phyloP scores from a whole-genome alignment of 2,797 vertebrate genomes.

The Cephalopachus bancanus region DNA sequence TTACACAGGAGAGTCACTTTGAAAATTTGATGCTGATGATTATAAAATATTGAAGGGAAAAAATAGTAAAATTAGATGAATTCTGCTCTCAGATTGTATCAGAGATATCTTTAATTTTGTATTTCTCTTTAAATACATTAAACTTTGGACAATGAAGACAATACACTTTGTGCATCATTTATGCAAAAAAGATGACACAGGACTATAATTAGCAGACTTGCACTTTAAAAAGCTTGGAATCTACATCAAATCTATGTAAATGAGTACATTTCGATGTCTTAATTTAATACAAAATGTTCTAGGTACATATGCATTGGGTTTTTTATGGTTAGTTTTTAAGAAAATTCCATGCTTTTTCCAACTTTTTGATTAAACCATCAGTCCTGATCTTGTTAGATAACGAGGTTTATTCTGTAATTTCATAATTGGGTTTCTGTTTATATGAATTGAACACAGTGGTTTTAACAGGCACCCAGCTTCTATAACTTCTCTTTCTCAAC shows the following conservation, averaged over 20 bases:
- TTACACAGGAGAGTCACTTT: background rate
- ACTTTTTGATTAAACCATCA: slow-evolving; percentile 61
- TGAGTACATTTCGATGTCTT: slow-evolving; percentile 57
- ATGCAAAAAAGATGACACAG: background rate
- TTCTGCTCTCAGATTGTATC: background rate
- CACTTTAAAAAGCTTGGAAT: background rate
- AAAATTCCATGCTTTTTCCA: slow-evolving; percentile 54
- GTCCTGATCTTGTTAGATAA: slow-evolving; percentile 59
- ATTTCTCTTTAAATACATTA: slow-evolving; percentile 37
- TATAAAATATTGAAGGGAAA: background rate
- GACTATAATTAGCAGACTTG: background rate
- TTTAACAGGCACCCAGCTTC: background rate
- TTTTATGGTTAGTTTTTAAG: slow-evolving; percentile 60
- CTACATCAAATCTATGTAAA: slow-evolving; percentile 64
- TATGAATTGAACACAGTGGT: background rate
- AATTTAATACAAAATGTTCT: slow-evolving; percentile 63
- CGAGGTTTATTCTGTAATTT: slow-evolving; percentile 45
- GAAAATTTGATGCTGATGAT: slow-evolving; percentile 45
- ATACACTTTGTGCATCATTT: background rate
- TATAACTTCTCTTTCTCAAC: background rate
- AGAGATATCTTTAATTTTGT: slow-evolving; percentile 19
- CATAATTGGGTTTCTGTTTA: slow-evolving; percentile 24
- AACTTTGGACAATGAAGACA: background rate
- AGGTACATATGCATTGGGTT: background rate
- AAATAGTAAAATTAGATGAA: background rate